Evolutionary conservation across 1,140 invertebrate species (phyloP), one percentile per base, ranked within the genome.

Genomic region (Calephelis virginiensis): DNA sequence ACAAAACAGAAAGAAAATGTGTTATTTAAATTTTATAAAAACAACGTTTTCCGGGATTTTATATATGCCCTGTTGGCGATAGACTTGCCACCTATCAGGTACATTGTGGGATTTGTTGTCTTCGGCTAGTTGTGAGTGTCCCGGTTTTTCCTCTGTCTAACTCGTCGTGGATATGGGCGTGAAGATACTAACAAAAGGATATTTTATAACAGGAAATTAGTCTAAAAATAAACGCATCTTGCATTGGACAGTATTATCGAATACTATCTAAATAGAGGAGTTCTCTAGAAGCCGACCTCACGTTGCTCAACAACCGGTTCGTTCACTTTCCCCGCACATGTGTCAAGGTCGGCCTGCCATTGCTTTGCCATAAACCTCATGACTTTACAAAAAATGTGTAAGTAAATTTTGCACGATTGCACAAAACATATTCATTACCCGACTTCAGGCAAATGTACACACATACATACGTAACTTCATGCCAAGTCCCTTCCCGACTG

Each of bases 301-400:
- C 63, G 64, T 90, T 87, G 78, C 79, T 67, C 78, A 86, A 89
- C 68, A 75, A 87, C 85, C 78, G 74, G 86, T 85, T 79, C 59
- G 80, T 83, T 86, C 83, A 89, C 87, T 90, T 90, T 90, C 87
- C 76, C 82, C 68, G 68, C 71, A 49, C 67, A 11, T 79, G 79
- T 86, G 87, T 89, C 87, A 90, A 90, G 87, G 87, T 90, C 83
- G 81, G 53, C 13, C 77, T 56, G 28, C 53, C 53, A 56, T 56
- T 56, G 53, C 53, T 56, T 28, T 56, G 53, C 53, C 53, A 56
- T 56, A 37, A 56, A 56, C 53, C 28, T 56, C 53, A 56, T 56
- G 53, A 56, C 53, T 56, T 56, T 12, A 56, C 53, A 11, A 56
- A 56, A n/a, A 56, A 56, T 56, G 7, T 37, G 14, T 56, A 9